These are phyloP conservation scores for Archaeoteleia sp. DNA, from an alignment of 2,888 invertebrate species.

Conservation along the genomic window DNA sequence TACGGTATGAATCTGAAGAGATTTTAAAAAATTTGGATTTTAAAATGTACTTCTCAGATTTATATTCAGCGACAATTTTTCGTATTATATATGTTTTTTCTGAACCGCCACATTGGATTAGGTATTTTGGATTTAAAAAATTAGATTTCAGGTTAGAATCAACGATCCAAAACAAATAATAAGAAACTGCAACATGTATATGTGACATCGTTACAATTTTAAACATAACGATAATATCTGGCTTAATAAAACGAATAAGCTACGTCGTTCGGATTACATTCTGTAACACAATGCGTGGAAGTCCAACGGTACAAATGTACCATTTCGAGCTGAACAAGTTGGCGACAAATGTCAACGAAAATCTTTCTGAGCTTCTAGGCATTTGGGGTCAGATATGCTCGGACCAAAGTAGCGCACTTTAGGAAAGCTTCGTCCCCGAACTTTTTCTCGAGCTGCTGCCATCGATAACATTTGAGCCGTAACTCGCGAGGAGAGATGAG, in stretches of 20 bases:
- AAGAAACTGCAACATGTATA: no score
- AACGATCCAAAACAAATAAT: no score
- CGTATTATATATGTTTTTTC: no score
- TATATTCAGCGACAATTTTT: no score
- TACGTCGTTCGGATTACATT: conserved; percentile 7
- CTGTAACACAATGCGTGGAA: conserved; percentile 31
- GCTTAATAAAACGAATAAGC: conserved; percentile 17
- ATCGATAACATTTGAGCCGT: conserved; percentile 32
- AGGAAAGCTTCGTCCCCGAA: conserved; percentile 17
- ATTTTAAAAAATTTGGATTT: no score
- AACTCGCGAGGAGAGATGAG: conserved; percentile 19
- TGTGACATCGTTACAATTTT: no score
- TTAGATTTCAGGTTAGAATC: no score
- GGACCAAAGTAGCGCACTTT: conserved; percentile 54
- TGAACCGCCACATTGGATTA: no score
- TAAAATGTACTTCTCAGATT: no score
- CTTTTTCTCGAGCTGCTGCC: conserved; percentile 22
- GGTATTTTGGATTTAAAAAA: no score
- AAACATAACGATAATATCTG: no score
- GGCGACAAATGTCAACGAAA: conserved; percentile 59
- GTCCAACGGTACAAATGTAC: conserved; percentile 49
- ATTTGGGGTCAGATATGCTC: conserved; percentile 48
- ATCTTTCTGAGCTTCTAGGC: conserved; percentile 44
- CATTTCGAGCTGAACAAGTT: conserved; percentile 51
- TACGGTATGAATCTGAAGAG: no score